Base-by-base conservation (phyloP, 1,140 invertebrate species). In the Chymomyza costata region DNA sequence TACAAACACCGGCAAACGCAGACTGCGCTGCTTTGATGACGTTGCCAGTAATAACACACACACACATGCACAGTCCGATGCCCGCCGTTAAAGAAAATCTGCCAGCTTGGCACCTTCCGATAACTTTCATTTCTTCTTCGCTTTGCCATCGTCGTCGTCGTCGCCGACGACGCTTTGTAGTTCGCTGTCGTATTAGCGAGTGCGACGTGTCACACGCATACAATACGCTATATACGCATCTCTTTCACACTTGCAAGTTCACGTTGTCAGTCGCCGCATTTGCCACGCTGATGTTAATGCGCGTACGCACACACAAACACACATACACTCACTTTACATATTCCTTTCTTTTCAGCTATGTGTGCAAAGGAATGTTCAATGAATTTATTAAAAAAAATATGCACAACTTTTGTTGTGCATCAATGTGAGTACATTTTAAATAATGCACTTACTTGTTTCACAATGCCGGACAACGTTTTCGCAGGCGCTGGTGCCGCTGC, bases 71-170 rank as follows among this genome's bases (percentile, higher is more conserved):
- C 45, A 19, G 15, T 34, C 6, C 11, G 25, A 18, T 25, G 32
- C 28, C 18, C 40, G 13, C 38, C 34, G 15, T 39, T 37, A 21
- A 69, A 71, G 67, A 78, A 80, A 84, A 84, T 84, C 65, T 84
- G 82, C 82, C 82, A 84, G 58, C 62, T 82, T 84, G 82, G 82
- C 82, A 84, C 76, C 78, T 82, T 80, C 10, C 71, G 70, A 74
- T 76, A 76, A 74, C 70, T 76, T 76, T 76, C 70, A 76, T 76
- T 76, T 76, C 65, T 76, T 76, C n/a, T 60, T 49, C 52, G 32
- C 46, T 49, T 40, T 49, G 35, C 35, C 37, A 37, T 53, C 48
- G 59, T 63, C 63, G 45, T 45, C 53, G 58, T 41, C n/a, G 16
- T 31, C 25, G 21, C 43, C 17, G 25, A 28, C 25, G 10, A 28